Evolutionary conservation across 1,140 invertebrate genomes (phyloP), one percentile per base, ranked within the genome.

Genomic region (Papilio machaon): DNA sequence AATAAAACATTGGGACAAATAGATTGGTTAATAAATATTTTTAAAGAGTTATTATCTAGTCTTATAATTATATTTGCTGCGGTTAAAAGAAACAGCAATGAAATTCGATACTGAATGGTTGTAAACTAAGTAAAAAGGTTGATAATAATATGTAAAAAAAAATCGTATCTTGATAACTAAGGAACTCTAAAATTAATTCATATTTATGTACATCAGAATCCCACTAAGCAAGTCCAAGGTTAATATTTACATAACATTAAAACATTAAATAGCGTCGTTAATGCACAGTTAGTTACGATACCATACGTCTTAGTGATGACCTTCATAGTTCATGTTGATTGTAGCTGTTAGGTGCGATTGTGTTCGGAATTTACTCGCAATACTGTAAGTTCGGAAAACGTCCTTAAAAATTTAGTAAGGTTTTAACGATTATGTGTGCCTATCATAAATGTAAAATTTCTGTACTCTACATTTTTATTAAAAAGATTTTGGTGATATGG

Each of bases 221-320:
- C 73, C 43, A 47, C 19, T 76, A 52, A 75, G 46, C 19, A 75
- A 52, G 47, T 76, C 46, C 74, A 52, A 49, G 74, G 74, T 76
- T 49, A 76, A 76, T 76, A 76, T 76, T 76, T 76, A 52, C 74
- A 76, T 76, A 75, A 52, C 73, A 74, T 49, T 74, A 74, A 74
- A 75, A 75, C 38, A 54, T 49, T 76, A 76, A 46, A 52, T 76
- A 49, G 47, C 74, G 11, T 43, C 17, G 73, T 47, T 43, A 46
- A 43, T 73, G 43, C n/a, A 73, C 38, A 43, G 43, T 73, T 46
- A 46, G 43, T 52, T 75, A 75, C 19, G 46, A 49, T 30, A 52
- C 43, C 13, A 23, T 64, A 52, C 47, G 46, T 43, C 35, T 52
- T 49, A 49, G 17, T 49, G 38, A 17, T 11, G 73, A 75, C 73